These are phyloP conservation scores for Cephalotes varians DNA, from an alignment of 2,888 invertebrate species.

Conservation along the genomic window DNA sequence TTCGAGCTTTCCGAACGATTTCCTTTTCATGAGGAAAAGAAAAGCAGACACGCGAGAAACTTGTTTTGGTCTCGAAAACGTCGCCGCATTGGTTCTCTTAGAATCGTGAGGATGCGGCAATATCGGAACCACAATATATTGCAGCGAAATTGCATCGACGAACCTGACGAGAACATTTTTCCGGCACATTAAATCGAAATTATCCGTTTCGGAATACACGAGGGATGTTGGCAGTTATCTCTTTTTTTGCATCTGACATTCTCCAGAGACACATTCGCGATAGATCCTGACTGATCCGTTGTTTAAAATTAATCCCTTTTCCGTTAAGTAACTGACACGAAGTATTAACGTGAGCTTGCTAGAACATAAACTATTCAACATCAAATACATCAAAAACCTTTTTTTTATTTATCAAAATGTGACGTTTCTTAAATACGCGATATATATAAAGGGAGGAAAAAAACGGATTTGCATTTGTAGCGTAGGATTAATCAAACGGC, in stretches of 20 bases:
- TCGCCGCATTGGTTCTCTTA: not conserved
- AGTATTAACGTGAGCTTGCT: not conserved
- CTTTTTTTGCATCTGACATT: not conserved
- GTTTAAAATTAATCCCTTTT: conserved; percentile 24
- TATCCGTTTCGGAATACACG: conserved; percentile 32
- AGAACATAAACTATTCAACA: not conserved
- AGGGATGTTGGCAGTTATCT: conserved; percentile 22
- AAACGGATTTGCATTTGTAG: not conserved
- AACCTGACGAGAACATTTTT: conserved; percentile 53
- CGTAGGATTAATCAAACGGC: not conserved
- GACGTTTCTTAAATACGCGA: not conserved
- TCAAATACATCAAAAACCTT: not conserved
- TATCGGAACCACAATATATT: conserved; percentile 47
- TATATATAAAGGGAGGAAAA: not conserved
- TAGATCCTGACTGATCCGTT: not conserved
- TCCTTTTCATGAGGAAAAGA: not conserved
- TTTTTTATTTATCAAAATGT: not conserved
- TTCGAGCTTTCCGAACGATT: not conserved
- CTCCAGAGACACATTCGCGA: not conserved
- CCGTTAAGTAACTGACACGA: not conserved
- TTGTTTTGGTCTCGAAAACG: not conserved
- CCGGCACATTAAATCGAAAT: conserved; percentile 54
- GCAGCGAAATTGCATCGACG: conserved; percentile 58
- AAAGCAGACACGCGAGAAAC: not conserved
- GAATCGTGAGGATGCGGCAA: conserved; percentile 23